Base-by-base conservation (phyloP, 2,888 invertebrate species). In the Timema podura region DNA sequence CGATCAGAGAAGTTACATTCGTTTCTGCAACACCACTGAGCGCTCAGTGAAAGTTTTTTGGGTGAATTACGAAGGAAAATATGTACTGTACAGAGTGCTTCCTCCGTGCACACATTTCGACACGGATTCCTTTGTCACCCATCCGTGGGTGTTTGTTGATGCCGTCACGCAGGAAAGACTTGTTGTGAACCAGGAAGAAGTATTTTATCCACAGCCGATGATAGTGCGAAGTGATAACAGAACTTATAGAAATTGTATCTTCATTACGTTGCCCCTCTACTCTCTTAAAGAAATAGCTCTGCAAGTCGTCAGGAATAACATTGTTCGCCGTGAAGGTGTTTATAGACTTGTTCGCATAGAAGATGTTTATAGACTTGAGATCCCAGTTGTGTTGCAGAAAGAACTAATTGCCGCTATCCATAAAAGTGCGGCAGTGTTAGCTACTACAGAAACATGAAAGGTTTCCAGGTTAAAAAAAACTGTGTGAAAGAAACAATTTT, bases 81-180 rank as follows among this genome's bases (percentile, higher is more conserved):
- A 85, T 51, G 83, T 87, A 3, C 84, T 84, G 68, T 92, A 91
- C 77, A 82, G 83, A 5, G 83, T 84, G 0, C 77, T 94, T n/a
- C 78, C 80, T 0, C 84, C 88, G 0, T 81, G 81, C 0, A 82
- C 83, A 6, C 85, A 80, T 76, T 82, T 86, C 68, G 88, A 90
- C 76, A 85, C 93, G 0, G 89, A 91, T 76, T 91, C 95, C 0
- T 95, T 84, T 79, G 87, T 88, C 13, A 89, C 89, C 0, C 95
- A 95, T 81, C 92, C 92, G 0, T 95, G 95, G 94, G 87, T 93
- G 73, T 94, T 93, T 77, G 83, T 88, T 0, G 92, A 93, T 78
- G 81, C 85, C 0, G 80, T 84, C 0, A 91, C 91, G 0, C 86
- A 86, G 66, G 92, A 92, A 76, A 84, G 86, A 54, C 81, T 89